phyloP scores from a whole-genome alignment of 2,797 vertebrate species.

The Agapornis canus region DNA sequence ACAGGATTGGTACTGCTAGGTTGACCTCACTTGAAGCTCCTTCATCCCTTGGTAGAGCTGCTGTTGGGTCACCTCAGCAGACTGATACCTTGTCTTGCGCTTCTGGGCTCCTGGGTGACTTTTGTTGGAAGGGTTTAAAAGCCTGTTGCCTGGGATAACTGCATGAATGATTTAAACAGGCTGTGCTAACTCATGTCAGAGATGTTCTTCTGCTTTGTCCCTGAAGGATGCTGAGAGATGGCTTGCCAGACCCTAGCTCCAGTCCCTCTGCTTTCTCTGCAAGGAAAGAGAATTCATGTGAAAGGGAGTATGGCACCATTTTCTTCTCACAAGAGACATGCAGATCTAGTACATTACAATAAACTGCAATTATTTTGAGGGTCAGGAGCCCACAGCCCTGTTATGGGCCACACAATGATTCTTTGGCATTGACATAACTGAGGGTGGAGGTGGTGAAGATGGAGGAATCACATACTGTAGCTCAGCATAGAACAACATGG shows the following conservation, averaged over 20 bases:
- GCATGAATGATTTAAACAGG: not conserved
- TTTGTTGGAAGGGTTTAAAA: not conserved
- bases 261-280: not conserved
- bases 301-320: fast-evolving
- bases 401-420: fast-evolving
- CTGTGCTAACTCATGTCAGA: not conserved
- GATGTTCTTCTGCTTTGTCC: not conserved
- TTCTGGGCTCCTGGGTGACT: not conserved
- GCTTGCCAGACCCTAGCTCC: not conserved
- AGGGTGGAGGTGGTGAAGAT: not conserved
- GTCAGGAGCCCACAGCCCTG: not conserved
- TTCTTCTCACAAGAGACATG: not conserved
- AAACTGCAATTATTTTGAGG: not conserved
- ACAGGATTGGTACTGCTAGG: not conserved
- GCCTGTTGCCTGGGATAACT: not conserved
- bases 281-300: not conserved
- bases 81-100: not conserved
- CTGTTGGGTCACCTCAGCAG: not conserved
- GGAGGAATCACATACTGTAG: not conserved
- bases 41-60: not conserved
- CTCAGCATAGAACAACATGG: not conserved
- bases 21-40: not conserved
- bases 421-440: not conserved
- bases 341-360: not conserved
- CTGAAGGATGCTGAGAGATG: not conserved